These are phyloP conservation scores for Odocoileus virginianus DNA, from an alignment of 2,113 vertebrate genomes.

Conservation along the genomic window DNA sequence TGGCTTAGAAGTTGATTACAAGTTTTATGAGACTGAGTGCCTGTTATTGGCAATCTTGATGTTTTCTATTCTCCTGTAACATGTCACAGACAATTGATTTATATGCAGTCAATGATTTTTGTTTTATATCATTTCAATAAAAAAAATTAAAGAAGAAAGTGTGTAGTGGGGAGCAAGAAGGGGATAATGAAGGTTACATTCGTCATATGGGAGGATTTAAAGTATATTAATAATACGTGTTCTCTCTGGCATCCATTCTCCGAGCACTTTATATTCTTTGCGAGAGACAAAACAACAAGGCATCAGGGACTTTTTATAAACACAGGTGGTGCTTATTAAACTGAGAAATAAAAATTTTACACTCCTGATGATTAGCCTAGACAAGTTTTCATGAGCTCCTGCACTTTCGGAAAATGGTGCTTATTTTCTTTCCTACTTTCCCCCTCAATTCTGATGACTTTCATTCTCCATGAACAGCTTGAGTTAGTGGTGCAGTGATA, in stretches of 20 bases:
- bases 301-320: slow-evolving; percentile 71
- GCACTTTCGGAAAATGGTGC: slow-evolving; percentile 44
- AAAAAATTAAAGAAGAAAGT: slow-evolving; percentile 67
- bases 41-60: slow-evolving; percentile 71
- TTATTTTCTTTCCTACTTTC: slow-evolving; percentile 52
- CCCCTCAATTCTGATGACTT: slow-evolving; percentile 44
- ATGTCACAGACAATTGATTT: slow-evolving; percentile 76
- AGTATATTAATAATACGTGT: slow-evolving; percentile 32
- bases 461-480: slow-evolving; percentile 49
- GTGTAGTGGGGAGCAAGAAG: neutral
- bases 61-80: slow-evolving; percentile 65
- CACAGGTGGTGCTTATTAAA: slow-evolving; percentile 70
- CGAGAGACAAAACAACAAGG: slow-evolving; percentile 52
- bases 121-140: slow-evolving; percentile 70
- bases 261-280: slow-evolving; percentile 58
- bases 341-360: slow-evolving; percentile 73
- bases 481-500: slow-evolving; percentile 14
- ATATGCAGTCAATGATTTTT: slow-evolving; percentile 70
- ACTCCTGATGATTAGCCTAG: slow-evolving; percentile 69
- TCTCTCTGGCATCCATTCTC: neutral
- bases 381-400: slow-evolving; percentile 40
- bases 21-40: slow-evolving; percentile 72
- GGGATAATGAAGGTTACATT: slow-evolving; percentile 38
- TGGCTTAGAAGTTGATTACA: slow-evolving; percentile 70
- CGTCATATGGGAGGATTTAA: neutral